Evolutionary conservation across 2,113 vertebrate genomes (phyloP).

Genomic region (Okapia johnstoni): DNA sequence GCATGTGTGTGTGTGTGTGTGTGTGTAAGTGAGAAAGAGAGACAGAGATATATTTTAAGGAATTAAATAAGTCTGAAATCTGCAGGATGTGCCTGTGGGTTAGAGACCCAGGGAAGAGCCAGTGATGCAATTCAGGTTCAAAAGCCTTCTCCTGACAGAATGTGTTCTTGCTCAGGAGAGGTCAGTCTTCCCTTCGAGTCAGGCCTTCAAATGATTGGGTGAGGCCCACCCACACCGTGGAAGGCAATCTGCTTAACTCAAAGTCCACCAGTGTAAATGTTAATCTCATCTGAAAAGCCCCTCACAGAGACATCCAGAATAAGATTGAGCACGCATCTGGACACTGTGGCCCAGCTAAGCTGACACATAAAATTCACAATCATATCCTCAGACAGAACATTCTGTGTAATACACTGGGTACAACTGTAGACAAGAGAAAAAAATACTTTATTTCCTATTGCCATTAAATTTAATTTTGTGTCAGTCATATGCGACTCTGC

Average conservation of each 20-base stretch:
- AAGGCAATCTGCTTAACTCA: neutral
- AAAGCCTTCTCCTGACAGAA: neutral
- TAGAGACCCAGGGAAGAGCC: neutral
- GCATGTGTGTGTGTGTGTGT: neutral
- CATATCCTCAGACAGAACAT: neutral
- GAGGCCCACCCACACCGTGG: neutral
- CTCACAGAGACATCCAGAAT: neutral
- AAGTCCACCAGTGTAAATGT: neutral
- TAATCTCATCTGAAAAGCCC: neutral
- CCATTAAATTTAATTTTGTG: neutral
- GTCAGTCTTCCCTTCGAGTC: neutral
- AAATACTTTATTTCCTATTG: neutral
- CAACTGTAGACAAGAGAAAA: neutral
- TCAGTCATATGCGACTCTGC: neutral
- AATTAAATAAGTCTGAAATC: neutral
- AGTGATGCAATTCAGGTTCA: neutral
- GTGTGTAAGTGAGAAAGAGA: neutral
- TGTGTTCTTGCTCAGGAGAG: neutral
- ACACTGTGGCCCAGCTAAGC: neutral
- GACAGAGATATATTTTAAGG: neutral
- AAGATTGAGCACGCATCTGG: neutral
- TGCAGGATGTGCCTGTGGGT: neutral
- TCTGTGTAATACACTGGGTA: neutral
- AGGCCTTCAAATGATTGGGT: neutral
- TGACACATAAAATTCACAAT: neutral